Evolutionary conservation across 2,888 invertebrate genomes (phyloP), one percentile per base, ranked within the genome.

Genomic region (Loripinus fragilis): DNA sequence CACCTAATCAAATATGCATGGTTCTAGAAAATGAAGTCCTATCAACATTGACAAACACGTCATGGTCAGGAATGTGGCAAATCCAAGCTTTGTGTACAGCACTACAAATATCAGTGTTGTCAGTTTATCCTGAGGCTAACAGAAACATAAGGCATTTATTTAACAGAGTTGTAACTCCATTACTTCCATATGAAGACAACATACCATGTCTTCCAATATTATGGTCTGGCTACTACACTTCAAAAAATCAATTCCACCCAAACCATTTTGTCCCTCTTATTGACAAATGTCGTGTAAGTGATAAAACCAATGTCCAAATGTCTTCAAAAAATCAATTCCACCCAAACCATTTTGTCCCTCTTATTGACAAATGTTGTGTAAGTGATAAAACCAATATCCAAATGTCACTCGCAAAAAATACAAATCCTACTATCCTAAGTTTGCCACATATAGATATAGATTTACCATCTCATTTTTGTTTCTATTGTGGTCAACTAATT

Each of bases 11-110:
- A 66, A 20, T 73, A 20, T 8, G 15, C n/a, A 66, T 73, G 45
- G 73, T 73, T 23, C 50, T 73, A 17, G 23, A 45, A 20, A 45
- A 73, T 68, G 68, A 74, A 69, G 12, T 74, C 12, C 8, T 33
- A 42, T 45, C 60, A 55, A 69, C 74, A n/a, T n/a, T 74, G 42
- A 23, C 41, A 30, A 38, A 55, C 23, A 42, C 25, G n/a, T 20
- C 68, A 30, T 69, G 74, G 74, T 55, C 74, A 20, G 65, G 75
- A 20, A 75, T 75, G 75, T 70, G 70, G 65, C 75, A 75, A 50
- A 17, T 75, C 17, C 55, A 69, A 64, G 69, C 70, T 25, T 48
- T 75, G 7, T 23, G 48, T 23, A 75, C 69, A 48, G 75, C 70
- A 20, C 25, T 70, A 42, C 23, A 70, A 38, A 64, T 70, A 28